A percentile compares a stretch with the other conserved stretches of the same genome.
These are phyloP conservation scores for Malachius bipustulatus DNA, from an alignment of 2,888 invertebrate genomes.

Conservation along the genomic window DNA sequence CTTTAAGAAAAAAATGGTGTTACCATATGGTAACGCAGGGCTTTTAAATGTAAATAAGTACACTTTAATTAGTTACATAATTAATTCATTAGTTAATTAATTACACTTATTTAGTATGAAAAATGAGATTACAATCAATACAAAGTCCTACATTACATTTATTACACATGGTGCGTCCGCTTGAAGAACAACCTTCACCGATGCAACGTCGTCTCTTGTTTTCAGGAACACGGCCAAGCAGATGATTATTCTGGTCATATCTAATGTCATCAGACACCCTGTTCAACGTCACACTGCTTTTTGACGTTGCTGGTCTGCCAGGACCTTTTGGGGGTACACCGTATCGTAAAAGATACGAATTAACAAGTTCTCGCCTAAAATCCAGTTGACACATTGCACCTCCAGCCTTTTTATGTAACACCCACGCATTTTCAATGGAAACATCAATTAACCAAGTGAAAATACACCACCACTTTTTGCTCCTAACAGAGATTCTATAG, in stretches of 20 bases:
- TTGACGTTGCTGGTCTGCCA: constrained; percentile 12
- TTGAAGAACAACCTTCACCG: constrained; percentile 15
- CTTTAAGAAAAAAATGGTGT: constrained; percentile 1
- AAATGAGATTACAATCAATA: constrained; percentile 5
- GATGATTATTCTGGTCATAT: constrained; percentile 14
- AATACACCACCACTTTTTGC: constrained; percentile 6
- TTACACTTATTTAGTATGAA: not conserved
- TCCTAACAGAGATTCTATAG: constrained; percentile 5
- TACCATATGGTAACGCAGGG: not conserved
- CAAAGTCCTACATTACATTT: constrained; percentile 14
- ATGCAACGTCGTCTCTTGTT: constrained; percentile 15
- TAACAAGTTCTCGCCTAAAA: constrained; percentile 7
- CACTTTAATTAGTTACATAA: no score
- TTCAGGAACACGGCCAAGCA: constrained; percentile 11
- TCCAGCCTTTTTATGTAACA: no score
- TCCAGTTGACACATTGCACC: constrained; percentile 1
- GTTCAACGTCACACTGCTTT: constrained; percentile 10
- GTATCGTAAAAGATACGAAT: constrained; percentile 6
- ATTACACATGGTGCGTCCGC: constrained; percentile 11
- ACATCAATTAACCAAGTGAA: constrained; percentile 2
- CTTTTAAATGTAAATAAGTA: not conserved
- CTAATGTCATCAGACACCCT: constrained; percentile 13
- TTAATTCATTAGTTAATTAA: no score
- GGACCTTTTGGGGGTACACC: constrained; percentile 6
- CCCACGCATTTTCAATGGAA: constrained; percentile 5